Evolutionary conservation across 2,888 invertebrate species (phyloP), one percentile per base, ranked within the genome.

Genomic region (Calliphora vomitoria): DNA sequence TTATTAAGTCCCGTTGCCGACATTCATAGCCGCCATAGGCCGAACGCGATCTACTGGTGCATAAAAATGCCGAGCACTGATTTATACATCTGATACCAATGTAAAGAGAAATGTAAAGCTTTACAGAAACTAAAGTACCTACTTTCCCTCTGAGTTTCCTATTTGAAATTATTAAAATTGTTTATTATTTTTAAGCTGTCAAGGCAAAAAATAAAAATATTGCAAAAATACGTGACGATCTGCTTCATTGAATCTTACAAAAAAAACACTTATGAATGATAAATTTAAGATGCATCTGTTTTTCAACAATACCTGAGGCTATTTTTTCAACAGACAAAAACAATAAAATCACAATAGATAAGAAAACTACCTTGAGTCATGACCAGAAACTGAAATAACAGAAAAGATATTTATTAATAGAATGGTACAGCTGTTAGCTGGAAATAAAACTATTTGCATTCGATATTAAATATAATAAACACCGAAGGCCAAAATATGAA

Each of bases 221-320:
- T 72, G 72, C 72, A 58, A 72, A 72, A 72, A 44, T 72, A 72
- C 72, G 72, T 72, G 72, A 13, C 8, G 71, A 38, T 71, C 38
- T 71, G 71, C 71, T 71, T 55, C 38, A 71, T 3, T 71, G 55
- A 38, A 71, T 71, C 3, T 44, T 8, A 68, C n/a, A 35, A 25
- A 35, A 71, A 18, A 18, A 41, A 53, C 35, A 38, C 20, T 71
- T 71, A 38, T 13, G 11, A 71, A 55, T 18, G 55, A 20, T 20
- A 71, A 25, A 53, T 38, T 38, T 13, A 18, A 38, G 5, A 11
- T 15, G 55, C 55, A 55, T 55, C 71, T 55, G 55, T 20, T 38
- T 71, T 18, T 11, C 11, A 55, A 50, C 69, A 35, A 50, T 71
- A 13, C 69, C 35, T 53, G 8, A 6, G 35, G 69, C 53, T 53